A percentile compares a stretch with the other conserved stretches of the same genome.
Conservation (phyloP, 2,113 vertebrate genomes). For the Oreotrochilus melanogaster region DNA sequence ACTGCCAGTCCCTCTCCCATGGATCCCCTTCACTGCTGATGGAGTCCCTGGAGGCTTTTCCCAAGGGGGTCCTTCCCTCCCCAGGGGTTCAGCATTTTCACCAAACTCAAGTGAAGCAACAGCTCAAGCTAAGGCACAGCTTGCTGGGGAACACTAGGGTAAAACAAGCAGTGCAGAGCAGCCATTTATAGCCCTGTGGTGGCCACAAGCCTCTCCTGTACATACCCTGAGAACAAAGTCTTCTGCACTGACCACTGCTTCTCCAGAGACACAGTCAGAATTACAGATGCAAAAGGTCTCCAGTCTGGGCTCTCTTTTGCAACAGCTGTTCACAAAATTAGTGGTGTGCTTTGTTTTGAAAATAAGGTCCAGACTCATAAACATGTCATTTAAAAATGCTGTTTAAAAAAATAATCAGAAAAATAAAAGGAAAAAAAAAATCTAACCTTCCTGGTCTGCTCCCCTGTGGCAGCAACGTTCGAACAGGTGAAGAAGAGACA, state of each 20-base stretch:
- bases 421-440: not conserved
- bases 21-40: not conserved
- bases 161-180: not conserved
- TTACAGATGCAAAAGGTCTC: fast-evolving
- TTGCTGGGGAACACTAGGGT: fast-evolving
- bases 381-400: not conserved
- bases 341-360: not conserved
- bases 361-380: not conserved
- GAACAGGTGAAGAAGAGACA: not conserved
- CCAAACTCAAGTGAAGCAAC: not conserved
- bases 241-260: fast-evolving
- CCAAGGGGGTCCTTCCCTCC: not conserved
- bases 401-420: not conserved
- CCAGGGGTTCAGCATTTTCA: not conserved
- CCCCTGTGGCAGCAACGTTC: not conserved
- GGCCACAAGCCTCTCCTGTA: not conserved
- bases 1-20: not conserved
- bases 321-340: not conserved
- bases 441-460: not conserved
- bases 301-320: not conserved
- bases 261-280: not conserved
- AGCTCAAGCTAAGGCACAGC: not conserved
- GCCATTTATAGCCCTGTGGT: fast-evolving
- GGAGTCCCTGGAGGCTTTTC: not conserved
- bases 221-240: not conserved